Evolutionary conservation across 2,888 invertebrate genomes (phyloP).

Genomic region (Diaphora mendica): DNA sequence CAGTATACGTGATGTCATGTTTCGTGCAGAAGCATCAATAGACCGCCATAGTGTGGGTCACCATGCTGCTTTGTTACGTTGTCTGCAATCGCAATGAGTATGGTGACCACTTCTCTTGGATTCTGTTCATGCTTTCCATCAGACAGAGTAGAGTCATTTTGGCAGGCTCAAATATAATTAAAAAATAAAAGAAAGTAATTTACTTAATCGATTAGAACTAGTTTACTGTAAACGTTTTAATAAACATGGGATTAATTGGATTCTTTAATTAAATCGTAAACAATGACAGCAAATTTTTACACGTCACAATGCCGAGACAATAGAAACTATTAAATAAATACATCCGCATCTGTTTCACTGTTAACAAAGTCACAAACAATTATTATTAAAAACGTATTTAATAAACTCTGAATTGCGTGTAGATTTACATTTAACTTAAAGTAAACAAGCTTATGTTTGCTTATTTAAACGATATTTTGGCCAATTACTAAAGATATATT

Average conservation of each 20-base stretch:
- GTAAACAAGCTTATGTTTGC: not conserved
- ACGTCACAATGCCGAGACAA: not conserved
- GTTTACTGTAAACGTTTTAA: not conserved
- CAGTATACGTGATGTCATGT: too few relatives aligned
- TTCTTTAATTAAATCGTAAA: conserved; percentile 2
- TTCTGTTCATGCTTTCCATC: too few relatives aligned
- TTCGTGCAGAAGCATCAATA: too few relatives aligned
- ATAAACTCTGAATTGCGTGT: not conserved
- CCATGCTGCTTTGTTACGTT: too few relatives aligned
- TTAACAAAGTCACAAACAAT: not conserved
- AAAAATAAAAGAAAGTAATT: too few relatives aligned
- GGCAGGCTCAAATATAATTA: too few relatives aligned
- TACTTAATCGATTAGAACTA: too few relatives aligned
- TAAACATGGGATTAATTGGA: not conserved
- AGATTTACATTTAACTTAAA: not conserved
- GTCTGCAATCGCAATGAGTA: too few relatives aligned
- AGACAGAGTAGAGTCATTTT: too few relatives aligned
- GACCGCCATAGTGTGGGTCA: too few relatives aligned
- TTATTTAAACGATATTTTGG: not conserved
- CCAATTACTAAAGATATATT: not conserved
- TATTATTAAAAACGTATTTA: not conserved
- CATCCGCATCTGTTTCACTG: not conserved
- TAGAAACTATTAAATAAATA: not conserved
- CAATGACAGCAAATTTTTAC: not conserved
- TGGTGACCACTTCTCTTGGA: too few relatives aligned